phyloP scores from a whole-genome alignment of 2,888 invertebrate species.

The Scaptomyza parva region DNA sequence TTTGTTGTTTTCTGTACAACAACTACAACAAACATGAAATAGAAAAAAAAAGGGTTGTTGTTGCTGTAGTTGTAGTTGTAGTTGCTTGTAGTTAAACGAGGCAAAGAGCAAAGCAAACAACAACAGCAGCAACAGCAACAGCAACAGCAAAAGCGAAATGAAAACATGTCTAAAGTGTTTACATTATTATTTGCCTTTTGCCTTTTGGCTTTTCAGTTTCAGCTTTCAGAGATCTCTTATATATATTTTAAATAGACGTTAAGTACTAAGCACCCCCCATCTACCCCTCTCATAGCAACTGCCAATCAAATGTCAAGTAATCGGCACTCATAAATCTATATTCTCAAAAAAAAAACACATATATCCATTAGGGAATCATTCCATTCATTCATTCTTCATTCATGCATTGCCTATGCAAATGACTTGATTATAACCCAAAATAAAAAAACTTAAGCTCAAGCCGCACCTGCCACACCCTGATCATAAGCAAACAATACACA shows the following conservation, averaged over 20 bases:
- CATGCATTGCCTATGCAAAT: slow-evolving; percentile 56
- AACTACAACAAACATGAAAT: slow-evolving; percentile 49
- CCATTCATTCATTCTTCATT: slow-evolving; percentile 19
- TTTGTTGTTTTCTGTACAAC: slow-evolving; percentile 40
- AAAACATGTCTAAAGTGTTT: slow-evolving; percentile 73
- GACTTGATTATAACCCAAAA: slow-evolving; percentile 54
- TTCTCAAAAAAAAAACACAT: slow-evolving; percentile 20
- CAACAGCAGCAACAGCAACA: too few relatives aligned
- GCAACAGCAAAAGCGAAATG: too few relatives aligned
- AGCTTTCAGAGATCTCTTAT: slow-evolving; percentile 11
- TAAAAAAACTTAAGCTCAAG: slow-evolving; percentile 19
- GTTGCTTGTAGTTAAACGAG: slow-evolving; percentile 60
- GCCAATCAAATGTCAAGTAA: slow-evolving; percentile 56
- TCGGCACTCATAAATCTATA: slow-evolving; percentile 36
- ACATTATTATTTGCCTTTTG: slow-evolving; percentile 43
- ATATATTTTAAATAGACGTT: slow-evolving; percentile 1
- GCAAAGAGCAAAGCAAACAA: slow-evolving; percentile 69
- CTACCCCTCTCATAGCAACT: slow-evolving; percentile 8
- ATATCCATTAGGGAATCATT: slow-evolving; percentile 36
- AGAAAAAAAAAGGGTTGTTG: slow-evolving; percentile 59
- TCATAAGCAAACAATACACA: slow-evolving; percentile 20
- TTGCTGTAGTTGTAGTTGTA: slow-evolving; percentile 40
- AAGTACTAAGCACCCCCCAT: neutral
- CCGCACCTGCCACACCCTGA: slow-evolving; percentile 68
- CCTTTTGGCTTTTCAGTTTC: slow-evolving; percentile 35